Conservation (phyloP, 2,888 invertebrate species). For the Cristatella mucedo region DNA sequence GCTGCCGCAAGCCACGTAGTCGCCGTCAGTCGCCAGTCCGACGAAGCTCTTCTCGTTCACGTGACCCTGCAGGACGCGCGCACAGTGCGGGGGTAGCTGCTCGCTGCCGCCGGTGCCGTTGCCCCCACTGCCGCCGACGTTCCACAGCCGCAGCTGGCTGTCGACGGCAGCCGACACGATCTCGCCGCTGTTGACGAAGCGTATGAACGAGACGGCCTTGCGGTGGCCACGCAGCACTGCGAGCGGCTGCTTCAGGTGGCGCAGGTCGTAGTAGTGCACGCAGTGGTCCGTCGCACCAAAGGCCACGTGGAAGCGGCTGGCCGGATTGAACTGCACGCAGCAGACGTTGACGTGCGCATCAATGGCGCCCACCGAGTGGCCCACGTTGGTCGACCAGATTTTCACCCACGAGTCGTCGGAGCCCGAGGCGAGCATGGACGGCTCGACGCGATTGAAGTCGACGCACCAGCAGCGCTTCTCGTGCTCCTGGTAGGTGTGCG, state of each 20-base stretch:
- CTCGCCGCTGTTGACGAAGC: conserved; percentile 66
- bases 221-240: conserved; percentile 50
- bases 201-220: conserved; percentile 84
- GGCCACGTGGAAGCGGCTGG: conserved; percentile 60
- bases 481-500: conserved; percentile 45
- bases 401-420: conserved; percentile 84
- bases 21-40: conserved; percentile 73
- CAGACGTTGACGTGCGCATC: conserved; percentile 89
- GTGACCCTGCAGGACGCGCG: conserved; percentile 74
- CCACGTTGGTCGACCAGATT: conserved; percentile 72
- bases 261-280: conserved; percentile 83
- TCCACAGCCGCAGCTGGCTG: conserved; percentile 78
- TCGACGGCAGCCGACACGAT: conserved; percentile 83
- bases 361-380: conserved; percentile 67
- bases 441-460: conserved; percentile 79
- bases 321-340: conserved; percentile 76
- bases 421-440: conserved; percentile 71
- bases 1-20: conserved; percentile 82
- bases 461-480: conserved; percentile 91
- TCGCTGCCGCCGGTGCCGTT: too few species aligned
- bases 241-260: conserved; percentile 63
- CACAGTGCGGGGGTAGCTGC: conserved; percentile 57
- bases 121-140: too few species aligned
- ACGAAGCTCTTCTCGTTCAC: conserved; percentile 91
- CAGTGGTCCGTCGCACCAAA: conserved; percentile 73